Conservation (phyloP, 2,888 invertebrate species). For the Cosmia pyralina region DNA sequence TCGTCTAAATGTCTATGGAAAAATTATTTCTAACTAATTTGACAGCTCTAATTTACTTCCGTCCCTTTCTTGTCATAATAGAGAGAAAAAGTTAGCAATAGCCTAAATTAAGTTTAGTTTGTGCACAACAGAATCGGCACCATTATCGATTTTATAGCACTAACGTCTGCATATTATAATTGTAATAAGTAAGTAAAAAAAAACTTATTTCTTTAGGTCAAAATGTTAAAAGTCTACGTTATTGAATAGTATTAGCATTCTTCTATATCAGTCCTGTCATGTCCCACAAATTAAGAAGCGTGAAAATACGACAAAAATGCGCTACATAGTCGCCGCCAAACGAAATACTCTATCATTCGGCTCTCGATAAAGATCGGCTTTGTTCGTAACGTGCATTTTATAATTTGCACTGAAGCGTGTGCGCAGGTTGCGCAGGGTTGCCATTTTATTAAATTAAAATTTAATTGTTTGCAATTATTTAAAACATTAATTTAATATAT, state of each 20-base stretch:
- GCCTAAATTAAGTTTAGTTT: too few species aligned
- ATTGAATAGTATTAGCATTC: slow-evolving; percentile 20
- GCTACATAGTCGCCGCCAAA: slow-evolving; percentile 63
- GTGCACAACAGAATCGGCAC: too few species aligned
- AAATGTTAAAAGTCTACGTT: not conserved
- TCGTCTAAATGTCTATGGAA: too few species aligned
- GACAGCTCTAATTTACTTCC: too few species aligned
- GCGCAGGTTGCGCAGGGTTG: slow-evolving; percentile 59
- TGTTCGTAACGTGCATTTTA: slow-evolving; percentile 68
- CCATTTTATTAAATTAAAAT: slow-evolving; percentile 20
- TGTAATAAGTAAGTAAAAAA: not conserved
- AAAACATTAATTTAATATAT: not conserved
- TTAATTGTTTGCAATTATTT: slow-evolving; percentile 10
- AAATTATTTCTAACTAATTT: too few species aligned
- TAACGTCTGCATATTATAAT: too few species aligned
- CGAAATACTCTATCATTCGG: slow-evolving; percentile 66
- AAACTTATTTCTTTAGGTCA: not conserved
- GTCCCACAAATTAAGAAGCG: slow-evolving; percentile 58
- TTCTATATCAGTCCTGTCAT: slow-evolving; percentile 36
- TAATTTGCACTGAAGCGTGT: slow-evolving; percentile 67
- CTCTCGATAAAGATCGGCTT: slow-evolving; percentile 66
- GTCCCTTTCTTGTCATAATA: too few species aligned
- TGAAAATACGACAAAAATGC: slow-evolving; percentile 60
- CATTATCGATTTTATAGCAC: too few species aligned
- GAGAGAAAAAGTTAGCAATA: too few species aligned